Conservation (phyloP, 2,888 invertebrate genomes). For the Cosmorhoe ocellata region DNA sequence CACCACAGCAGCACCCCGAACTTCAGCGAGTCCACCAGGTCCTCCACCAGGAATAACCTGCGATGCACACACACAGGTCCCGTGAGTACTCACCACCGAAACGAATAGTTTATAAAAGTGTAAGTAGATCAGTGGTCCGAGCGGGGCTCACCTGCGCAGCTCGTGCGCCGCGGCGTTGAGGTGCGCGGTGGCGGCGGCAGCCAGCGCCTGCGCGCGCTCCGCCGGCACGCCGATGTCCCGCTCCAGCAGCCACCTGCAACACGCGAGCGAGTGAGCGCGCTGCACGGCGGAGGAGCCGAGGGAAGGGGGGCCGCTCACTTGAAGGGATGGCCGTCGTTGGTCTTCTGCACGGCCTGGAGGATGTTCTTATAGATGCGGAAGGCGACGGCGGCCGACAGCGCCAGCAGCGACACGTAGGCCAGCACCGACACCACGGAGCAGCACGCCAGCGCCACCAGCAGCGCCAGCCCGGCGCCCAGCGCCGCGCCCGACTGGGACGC, state of each 20-base stretch:
- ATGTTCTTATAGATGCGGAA: slow-evolving; percentile 98
- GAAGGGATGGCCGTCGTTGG: slow-evolving; percentile 98
- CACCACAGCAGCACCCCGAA: slow-evolving; percentile 98
- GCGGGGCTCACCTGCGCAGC: slow-evolving; percentile 90
- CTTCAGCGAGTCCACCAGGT: slow-evolving; percentile 97
- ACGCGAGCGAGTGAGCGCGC: too few relatives aligned
- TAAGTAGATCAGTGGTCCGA: too few relatives aligned
- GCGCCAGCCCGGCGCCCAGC: slow-evolving; percentile 93
- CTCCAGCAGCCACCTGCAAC: slow-evolving; percentile 87
- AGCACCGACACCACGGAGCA: slow-evolving; percentile 97
- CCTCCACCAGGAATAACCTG: slow-evolving; percentile 97
- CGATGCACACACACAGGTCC: slow-evolving; percentile 17
- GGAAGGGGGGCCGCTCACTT: slow-evolving; percentile 85
- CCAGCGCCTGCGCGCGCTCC: slow-evolving; percentile 94
- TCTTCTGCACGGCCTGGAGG: slow-evolving; percentile 97
- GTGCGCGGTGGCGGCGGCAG: slow-evolving; percentile 93
- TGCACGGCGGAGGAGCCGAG: too few relatives aligned
- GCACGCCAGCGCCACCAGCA: slow-evolving; percentile 96
- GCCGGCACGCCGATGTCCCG: slow-evolving; percentile 93
- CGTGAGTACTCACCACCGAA: too few relatives aligned
- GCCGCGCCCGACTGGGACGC: slow-evolving; percentile 96
- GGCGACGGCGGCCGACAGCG: slow-evolving; percentile 92
- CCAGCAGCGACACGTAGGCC: slow-evolving; percentile 94
- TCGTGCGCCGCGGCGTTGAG: slow-evolving; percentile 91
- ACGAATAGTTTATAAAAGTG: too few relatives aligned